Base-by-base conservation (phyloP, 92 coral and sea anemone species). In the Heliopora coerulea region DNA sequence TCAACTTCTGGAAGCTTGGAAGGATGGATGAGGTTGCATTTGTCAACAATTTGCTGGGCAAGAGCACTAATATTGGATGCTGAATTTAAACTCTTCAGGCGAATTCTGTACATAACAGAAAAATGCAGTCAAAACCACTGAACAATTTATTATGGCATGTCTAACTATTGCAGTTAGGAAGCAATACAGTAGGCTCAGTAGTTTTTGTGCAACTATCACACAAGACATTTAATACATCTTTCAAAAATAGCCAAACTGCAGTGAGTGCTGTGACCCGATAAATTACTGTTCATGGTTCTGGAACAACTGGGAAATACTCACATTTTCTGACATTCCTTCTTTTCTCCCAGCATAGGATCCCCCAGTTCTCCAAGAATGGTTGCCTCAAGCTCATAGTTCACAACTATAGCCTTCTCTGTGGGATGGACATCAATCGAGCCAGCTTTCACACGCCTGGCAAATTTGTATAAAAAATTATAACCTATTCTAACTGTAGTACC, bases 291-390 rank as follows among this genome's bases (percentile, higher is more conserved):
- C n/a, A n/a, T n/a, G n/a, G n/a, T n/a, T n/a, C n/a, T n/a, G n/a
- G n/a, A n/a, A n/a, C n/a, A n/a, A n/a, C n/a, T 18, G 24, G 37
- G 48, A 54, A 29, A 23, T 13, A 75, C 98, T 85, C 78, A 93
- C 98, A 93, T 87, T 90, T 93, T 93, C 62, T 93, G 98, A 73
- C 98, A 93, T 79, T 93, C 95, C 65, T 93, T 93, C 82, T 96
- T 84, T 75, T 93, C 98, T 26, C 96, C 96, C 60, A 93, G 82
- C 98, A 93, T 93, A 9, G 98, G 96, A 72, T 93, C 98, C 8
- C 98, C 98, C 85, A 93, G 64, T 78, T 90, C 96, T 39, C 98
- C 98, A 74, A 93, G 98, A 62, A 93, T 93, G 33, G 91, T 87
- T 10, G 98, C 98, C 73, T 93, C 98, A 83, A 93, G 85, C 74